A percentile compares a stretch with the other conserved stretches of the same genome.
Evolutionary conservation across 2,113 vertebrate genomes (phyloP).

Genomic region (Prinia subflava): DNA sequence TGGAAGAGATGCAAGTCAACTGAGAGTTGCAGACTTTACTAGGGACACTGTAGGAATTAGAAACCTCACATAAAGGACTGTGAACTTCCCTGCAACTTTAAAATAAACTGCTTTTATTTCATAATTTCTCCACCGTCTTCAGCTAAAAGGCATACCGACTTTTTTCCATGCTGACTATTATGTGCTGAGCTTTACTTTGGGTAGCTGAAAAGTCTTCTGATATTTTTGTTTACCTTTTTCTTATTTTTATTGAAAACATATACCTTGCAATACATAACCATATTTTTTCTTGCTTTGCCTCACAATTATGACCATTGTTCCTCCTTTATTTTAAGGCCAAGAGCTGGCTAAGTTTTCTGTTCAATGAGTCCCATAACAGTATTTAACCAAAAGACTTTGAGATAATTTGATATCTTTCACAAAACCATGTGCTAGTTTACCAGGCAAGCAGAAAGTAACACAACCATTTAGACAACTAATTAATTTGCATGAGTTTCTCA

Average conservation of each 20-base stretch:
- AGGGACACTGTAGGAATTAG: rapidly evolving
- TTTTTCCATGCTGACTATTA: neutral
- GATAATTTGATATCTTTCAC: neutral
- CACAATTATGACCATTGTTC: rapidly evolving
- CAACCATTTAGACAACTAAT: neutral
- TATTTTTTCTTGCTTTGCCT: neutral
- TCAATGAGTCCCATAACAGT: neutral
- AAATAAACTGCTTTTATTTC: neutral
- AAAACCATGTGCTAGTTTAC: neutral
- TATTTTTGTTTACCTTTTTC: neutral
- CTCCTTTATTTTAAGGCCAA: neutral
- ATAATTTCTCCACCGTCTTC: neutral
- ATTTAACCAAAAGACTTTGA: neutral
- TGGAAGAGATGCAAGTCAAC: neutral
- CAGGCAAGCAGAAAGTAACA: neutral
- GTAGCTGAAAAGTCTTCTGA: neutral
- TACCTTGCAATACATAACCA: rapidly evolving
- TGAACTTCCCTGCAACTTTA: neutral
- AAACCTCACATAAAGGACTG: neutral
- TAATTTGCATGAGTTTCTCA: neutral
- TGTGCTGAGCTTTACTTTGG: neutral
- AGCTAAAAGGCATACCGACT: neutral
- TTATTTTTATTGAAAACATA: neutral
- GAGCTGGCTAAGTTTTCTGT: neutral
- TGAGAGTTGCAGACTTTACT: neutral